Base-by-base conservation (phyloP, 2,888 invertebrate genomes). In the Heliconius sara region DNA sequence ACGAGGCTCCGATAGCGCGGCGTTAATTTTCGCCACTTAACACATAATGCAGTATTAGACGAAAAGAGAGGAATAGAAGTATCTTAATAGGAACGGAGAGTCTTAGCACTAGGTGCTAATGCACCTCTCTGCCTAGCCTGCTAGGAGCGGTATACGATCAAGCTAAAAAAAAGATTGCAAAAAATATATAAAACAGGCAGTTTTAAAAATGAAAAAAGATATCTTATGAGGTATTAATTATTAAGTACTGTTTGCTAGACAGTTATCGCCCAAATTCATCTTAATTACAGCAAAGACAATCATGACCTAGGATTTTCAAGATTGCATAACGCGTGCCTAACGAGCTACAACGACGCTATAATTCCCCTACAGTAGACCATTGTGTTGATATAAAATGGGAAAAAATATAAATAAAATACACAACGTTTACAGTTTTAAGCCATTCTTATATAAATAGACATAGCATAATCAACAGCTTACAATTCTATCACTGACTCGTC, bases 301-400 rank as follows among this genome's bases (percentile, higher is more conserved):
- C 73, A 60, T 73, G 73, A 73, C 73, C 60, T 73, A 73, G 73
- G 60, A 73, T 60, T 75, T 43, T 75, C 63, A 75, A 75, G 75
- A 30, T 75, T 65, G 27, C 63, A 75, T 75, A 73, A 73, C 34
- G 73, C 63, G 63, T 75, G 47, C 65, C 47, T 75, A 75, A 75
- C 65, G 65, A 75, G 75, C 65, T 65, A 65, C 27, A 65, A 47
- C 39, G 75, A 12, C 19, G 75, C 65, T 63, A 65, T 75, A 75
- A 47, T 47, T 63, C 16, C 57, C 9, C 34, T 16, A 5, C 63
- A 47, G 27, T 63, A 74, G 10, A 75, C 63, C 65, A 75, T 66
- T 75, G 47, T 75, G 12, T 27, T 66, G 1, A 27, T 19, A 27
- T 25, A 39, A 27, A 43, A 27, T 12, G 7, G 22, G n/a, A 43